Base-by-base conservation (phyloP, 2,888 invertebrate species). In the Xiphydria camelus region DNA sequence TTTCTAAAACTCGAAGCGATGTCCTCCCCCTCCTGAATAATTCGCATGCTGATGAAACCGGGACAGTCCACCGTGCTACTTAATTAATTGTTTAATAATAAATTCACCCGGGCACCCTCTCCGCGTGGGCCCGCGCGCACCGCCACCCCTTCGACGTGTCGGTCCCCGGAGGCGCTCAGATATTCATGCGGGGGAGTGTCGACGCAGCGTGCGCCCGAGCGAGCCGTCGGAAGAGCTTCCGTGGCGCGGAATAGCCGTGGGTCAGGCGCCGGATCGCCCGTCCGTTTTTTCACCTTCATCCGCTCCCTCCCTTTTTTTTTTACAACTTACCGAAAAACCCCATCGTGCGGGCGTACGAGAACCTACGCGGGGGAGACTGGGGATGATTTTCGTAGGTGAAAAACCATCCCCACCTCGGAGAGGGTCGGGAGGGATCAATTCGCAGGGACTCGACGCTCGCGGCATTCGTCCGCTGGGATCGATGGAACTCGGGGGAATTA, bases 31-130 rank as follows among this genome's bases (percentile, higher is more conserved):
- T 26, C 9, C 14, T 26, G 26, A 26, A 45, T 47, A 34, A 50
- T 45, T 47, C 38, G 44, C 9, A 14, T 18, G 14, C 17, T 37
- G 31, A 45, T 50, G 48, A 46, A 48, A 53, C 40, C 47, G 36
- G 39, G 33, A 25, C 36, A 26, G 37, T 12, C 34, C 9, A 10
- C 36, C 25, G 50, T 38, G 45, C 42, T 47, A 52, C 57, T 58
- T 61, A 63, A 63, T 63, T 60, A 62, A 61, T 61, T 51, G 58
- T 57, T 63, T 52, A 62, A 63, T 63, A 62, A 62, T 63, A 53
- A 41, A 61, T 60, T 12, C 5, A 14, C 10, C 25, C 40, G 12
- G 22, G 21, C 40, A 34, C 42, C 26, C 26, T 3, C 26, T 26
- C 10, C 15, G 34, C 4, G 20, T 17, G 17, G 26, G 40, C 39